Evolutionary conservation across 2,797 vertebrate genomes (phyloP).

Genomic region (Epinephelus malabaricus): DNA sequence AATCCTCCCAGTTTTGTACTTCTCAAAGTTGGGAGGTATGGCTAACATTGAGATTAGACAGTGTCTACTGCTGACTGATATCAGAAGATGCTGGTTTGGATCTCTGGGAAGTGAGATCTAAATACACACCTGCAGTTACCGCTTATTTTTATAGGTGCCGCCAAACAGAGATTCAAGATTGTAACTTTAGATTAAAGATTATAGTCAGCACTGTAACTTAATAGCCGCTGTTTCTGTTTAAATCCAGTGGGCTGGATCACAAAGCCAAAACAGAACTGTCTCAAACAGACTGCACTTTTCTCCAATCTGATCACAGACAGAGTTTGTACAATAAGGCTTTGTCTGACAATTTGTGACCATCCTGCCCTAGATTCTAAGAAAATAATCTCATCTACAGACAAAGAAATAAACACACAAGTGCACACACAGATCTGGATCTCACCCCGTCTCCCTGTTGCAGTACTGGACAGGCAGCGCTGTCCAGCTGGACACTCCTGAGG

Average conservation of each 20-base stretch:
- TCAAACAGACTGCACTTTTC: not conserved
- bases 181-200: not conserved
- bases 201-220: not conserved
- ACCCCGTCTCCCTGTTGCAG: conserved; percentile 79
- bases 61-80: too few relatives aligned
- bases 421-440: conserved; percentile 35
- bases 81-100: too few relatives aligned
- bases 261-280: conserved; percentile 6
- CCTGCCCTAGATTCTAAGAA: conserved; percentile 20
- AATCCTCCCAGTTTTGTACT: too few relatives aligned
- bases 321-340: conserved; percentile 27
- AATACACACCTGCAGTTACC: too few relatives aligned
- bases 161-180: too few relatives aligned
- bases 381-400: conserved; percentile 45
- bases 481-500: conserved; percentile 80
- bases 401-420: not conserved
- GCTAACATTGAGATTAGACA: too few relatives aligned
- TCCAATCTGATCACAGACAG: too few relatives aligned
- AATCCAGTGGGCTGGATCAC: not conserved
- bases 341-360: conserved; percentile 30
- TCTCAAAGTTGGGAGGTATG: too few relatives aligned
- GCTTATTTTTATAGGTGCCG: too few relatives aligned
- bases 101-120: too few relatives aligned
- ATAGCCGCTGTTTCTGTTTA: not conserved
- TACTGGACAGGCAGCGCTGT: conserved; percentile 84